Conservation (phyloP, 2,113 vertebrate genomes). For the Micronycteris hirsuta region DNA sequence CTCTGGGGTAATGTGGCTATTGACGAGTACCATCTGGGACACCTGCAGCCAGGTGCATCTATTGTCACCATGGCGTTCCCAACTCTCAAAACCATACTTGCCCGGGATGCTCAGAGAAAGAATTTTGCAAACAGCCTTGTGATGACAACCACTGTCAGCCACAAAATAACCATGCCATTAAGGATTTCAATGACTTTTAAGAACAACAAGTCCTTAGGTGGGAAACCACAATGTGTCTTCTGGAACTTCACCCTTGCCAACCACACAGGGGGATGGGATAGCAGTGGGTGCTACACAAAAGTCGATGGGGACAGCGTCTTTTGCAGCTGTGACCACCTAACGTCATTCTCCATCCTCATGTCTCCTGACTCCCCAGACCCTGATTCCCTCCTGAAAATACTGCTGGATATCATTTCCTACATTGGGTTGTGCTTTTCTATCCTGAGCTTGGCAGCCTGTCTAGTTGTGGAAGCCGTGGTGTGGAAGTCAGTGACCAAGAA, state of each 20-base stretch:
- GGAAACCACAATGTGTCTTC: slow-evolving; percentile 79
- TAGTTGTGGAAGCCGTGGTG: slow-evolving; percentile 85
- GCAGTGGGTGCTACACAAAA: slow-evolving; percentile 65
- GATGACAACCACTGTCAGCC: slow-evolving; percentile 79
- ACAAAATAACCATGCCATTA: background rate
- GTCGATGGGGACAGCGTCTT: background rate
- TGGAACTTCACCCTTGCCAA: slow-evolving; percentile 80
- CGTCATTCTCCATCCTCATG: slow-evolving; percentile 91
- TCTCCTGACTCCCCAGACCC: slow-evolving; percentile 62
- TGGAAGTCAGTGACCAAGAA: slow-evolving; percentile 92
- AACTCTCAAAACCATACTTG: slow-evolving; percentile 77
- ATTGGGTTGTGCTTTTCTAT: slow-evolving; percentile 85
- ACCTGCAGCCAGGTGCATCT: slow-evolving; percentile 23
- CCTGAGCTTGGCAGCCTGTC: slow-evolving; percentile 81
- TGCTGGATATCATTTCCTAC: slow-evolving; percentile 79
- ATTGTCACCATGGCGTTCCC: slow-evolving; percentile 81
- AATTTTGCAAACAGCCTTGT: slow-evolving; percentile 73
- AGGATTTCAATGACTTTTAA: slow-evolving; percentile 81
- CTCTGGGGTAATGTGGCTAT: slow-evolving; percentile 75
- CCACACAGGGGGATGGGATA: slow-evolving; percentile 71
- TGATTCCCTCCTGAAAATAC: slow-evolving; percentile 19
- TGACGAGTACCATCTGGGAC: slow-evolving; percentile 36
- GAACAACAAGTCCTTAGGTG: slow-evolving; percentile 9
- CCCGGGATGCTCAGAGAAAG: accelerated
- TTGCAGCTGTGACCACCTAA: slow-evolving; percentile 88